phyloP scores from a whole-genome alignment of 2,888 invertebrate species.

The Melinopterus prodromus region DNA sequence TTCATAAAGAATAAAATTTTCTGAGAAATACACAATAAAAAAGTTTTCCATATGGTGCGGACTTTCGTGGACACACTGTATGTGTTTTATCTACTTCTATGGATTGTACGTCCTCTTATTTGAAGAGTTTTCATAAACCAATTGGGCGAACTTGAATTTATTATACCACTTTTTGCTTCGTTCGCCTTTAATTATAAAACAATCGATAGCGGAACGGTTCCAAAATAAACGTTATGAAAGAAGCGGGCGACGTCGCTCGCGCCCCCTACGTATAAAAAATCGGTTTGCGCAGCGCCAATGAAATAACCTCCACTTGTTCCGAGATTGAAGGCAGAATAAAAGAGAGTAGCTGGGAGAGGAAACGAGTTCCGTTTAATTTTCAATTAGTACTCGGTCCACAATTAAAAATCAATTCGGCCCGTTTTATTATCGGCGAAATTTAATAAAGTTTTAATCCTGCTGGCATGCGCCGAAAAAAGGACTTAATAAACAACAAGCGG shows the following conservation, averaged over 20 bases:
- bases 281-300: conserved; percentile 4
- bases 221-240: neutral
- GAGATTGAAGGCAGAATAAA: neutral
- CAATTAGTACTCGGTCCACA: conserved; percentile 4
- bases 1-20: too few relatives aligned
- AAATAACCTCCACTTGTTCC: neutral
- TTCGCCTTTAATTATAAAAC: neutral
- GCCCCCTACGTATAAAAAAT: neutral
- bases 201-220: neutral
- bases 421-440: neutral
- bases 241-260: neutral
- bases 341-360: neutral
- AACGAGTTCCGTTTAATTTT: conserved; percentile 4
- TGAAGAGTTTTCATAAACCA: too few relatives aligned
- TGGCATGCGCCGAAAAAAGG: neutral
- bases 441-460: neutral
- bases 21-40: too few relatives aligned
- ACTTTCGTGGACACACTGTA: too few relatives aligned
- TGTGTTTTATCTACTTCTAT: too few relatives aligned
- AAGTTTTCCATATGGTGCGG: too few relatives aligned
- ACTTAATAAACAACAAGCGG: neutral
- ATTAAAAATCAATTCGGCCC: neutral
- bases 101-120: too few relatives aligned
- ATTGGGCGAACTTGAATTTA: too few relatives aligned
- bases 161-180: neutral